Base-by-base conservation (phyloP, 2,113 vertebrate species). In the Meleagris gallopavo region DNA sequence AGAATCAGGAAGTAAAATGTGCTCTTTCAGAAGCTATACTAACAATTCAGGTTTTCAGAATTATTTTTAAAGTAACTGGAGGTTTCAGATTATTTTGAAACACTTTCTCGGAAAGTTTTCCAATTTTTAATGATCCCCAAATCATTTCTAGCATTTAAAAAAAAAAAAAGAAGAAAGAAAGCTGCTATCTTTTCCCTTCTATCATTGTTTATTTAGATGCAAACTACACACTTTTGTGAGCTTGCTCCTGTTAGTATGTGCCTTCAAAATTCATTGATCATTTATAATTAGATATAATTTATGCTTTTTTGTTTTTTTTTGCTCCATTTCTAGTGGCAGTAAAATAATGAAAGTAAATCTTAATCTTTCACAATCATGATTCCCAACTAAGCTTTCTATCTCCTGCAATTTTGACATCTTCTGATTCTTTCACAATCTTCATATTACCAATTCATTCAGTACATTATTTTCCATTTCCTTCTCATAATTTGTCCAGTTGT, bases 301-400 rank as follows among this genome's bases (percentile, higher is more conserved):
- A 25, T 0, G 2, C 27, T 32, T 11, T 85, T 22, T 43, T 7
- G 15, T 14, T 14, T 88, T 94, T 64, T 78, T 58, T 85, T 82
- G 54, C 78, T 94, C 54, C 48, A 13, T 50, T 91, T 84, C 61
- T 90, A 66, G 86, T 69, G 21, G 43, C 21, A 91, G n/a, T 34
- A 29, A 27, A 95, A 88, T 67, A 94, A 94, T 36, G 46, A 11
- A 69, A 86, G 52, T 38, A 92, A 93, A 69, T 76, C 67, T 75
- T 8, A 11, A 64, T 45, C 90, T 91, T 89, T 64, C 80, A 67
- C 41, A 15, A 11, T 43, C 34, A 2, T 12, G 45, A 80, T 61
- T 86, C 57, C 83, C 38, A 46, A 2, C 41, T 67, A 54, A 24
- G 46, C 20, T 75, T 61, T 66, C 54, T 62, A 18, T 72, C 83